These are phyloP conservation scores for Acrossocheilus fasciatus DNA, from an alignment of 2,797 vertebrate genomes.

Conservation along the genomic window DNA sequence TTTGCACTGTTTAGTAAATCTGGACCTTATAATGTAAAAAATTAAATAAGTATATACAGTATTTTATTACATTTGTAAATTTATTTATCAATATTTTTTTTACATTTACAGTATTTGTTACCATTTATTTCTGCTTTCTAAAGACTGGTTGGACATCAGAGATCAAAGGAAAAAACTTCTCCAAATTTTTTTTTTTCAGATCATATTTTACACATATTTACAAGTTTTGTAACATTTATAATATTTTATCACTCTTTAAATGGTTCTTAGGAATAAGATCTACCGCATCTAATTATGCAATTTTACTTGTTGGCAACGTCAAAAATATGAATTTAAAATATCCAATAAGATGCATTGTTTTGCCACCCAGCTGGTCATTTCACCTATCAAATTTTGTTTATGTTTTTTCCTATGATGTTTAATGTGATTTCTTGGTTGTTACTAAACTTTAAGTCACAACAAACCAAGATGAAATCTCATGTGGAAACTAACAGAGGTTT, in stretches of 20 bases:
- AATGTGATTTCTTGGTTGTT: background rate
- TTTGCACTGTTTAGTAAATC: too few species aligned
- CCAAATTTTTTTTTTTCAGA: background rate
- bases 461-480: slow-evolving; percentile 13
- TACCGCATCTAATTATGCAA: background rate
- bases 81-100: too few species aligned
- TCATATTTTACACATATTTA: background rate
- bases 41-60: too few species aligned
- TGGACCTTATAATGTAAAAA: too few species aligned
- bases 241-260: background rate
- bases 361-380: background rate
- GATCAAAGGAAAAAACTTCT: too few species aligned
- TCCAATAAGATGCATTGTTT: background rate
- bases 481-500: slow-evolving; percentile 2
- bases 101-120: background rate
- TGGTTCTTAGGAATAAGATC: background rate
- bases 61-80: too few species aligned
- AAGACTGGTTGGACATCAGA: too few species aligned
- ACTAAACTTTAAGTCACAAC: background rate
- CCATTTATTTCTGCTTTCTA: too few species aligned
- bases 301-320: background rate
- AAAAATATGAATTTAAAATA: too few species aligned
- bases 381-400: slow-evolving; percentile 7
- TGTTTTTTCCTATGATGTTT: background rate
- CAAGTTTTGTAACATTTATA: background rate